phyloP scores from a whole-genome alignment of 2,888 invertebrate species.

The Pterostichus niger region DNA sequence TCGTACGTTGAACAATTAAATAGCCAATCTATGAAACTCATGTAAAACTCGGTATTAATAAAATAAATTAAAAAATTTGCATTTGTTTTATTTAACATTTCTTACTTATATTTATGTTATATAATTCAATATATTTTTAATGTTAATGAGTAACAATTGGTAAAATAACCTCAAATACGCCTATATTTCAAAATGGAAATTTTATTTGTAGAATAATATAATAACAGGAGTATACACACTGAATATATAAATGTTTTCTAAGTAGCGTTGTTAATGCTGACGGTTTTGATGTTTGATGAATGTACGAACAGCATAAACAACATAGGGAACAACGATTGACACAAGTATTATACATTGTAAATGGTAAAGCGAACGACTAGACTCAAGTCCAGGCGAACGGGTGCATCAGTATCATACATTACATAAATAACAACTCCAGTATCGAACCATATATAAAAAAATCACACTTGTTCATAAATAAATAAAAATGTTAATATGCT shows the following conservation, averaged over 20 bases:
- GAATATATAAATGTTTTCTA: slow-evolving; percentile 41
- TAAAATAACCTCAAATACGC: too few relatives aligned
- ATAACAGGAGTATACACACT: slow-evolving; percentile 34
- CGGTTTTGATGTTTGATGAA: slow-evolving; percentile 12
- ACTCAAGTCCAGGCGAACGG: slow-evolving; percentile 7
- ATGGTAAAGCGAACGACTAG: slow-evolving; percentile 15
- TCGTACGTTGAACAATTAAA: too few relatives aligned
- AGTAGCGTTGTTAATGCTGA: slow-evolving; percentile 4
- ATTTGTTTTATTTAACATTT: too few relatives aligned
- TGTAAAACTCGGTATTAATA: too few relatives aligned
- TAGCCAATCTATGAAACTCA: too few relatives aligned
- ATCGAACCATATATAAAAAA: slow-evolving; percentile 36
- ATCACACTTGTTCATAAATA: slow-evolving; percentile 56
- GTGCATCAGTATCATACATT: slow-evolving; percentile 15
- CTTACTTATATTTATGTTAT: too few relatives aligned
- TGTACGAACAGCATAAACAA: slow-evolving; percentile 16
- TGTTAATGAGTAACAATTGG: too few relatives aligned
- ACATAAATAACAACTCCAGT: slow-evolving; percentile 35
- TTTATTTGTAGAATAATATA: slow-evolving; percentile 26
- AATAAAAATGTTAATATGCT: slow-evolving; percentile 60
- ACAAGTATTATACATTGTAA: slow-evolving; percentile 10
- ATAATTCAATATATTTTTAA: too few relatives aligned
- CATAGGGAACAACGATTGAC: slow-evolving; percentile 1
- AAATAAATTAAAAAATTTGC: too few relatives aligned
- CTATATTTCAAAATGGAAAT: slow-evolving; percentile 19